A percentile compares a stretch with the other conserved stretches of the same genome.
Conservation (phyloP, 2,888 invertebrate genomes). For the Rhodophaea formosa region DNA sequence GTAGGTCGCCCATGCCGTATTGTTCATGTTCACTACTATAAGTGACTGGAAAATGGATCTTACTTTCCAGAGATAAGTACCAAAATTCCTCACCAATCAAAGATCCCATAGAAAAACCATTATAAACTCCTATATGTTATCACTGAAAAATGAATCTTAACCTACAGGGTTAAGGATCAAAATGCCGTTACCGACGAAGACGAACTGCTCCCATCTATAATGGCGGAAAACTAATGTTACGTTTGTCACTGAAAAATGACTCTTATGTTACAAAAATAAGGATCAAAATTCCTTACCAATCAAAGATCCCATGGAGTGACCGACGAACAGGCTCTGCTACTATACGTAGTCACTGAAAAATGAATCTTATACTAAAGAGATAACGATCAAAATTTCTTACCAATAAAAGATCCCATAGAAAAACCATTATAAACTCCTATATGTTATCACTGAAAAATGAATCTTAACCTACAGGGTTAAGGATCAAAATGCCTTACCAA, state of each 20-base stretch:
- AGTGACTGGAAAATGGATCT: no score
- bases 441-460: background rate
- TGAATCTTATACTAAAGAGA: background rate
- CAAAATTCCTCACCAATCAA: no score
- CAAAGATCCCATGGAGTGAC: no score
- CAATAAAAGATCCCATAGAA: background rate
- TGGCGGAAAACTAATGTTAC: constrained; percentile 21
- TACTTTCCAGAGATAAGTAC: no score
- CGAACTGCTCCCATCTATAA: constrained; percentile 35
- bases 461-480: background rate
- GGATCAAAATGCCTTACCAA: constrained; percentile 31
- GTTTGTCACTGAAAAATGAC: no score
- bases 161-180: background rate
- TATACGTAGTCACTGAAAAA: background rate
- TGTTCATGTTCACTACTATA: no score
- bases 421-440: background rate
- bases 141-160: background rate
- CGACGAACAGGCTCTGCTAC: no score
- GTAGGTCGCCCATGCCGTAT: no score
- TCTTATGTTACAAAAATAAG: no score
- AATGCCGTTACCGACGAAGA: constrained; percentile 34
- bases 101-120: background rate
- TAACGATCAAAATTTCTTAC: background rate
- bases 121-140: background rate
- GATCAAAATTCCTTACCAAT: no score